Base-by-base conservation (phyloP, 2,888 invertebrate species). In the Harmothoe impar region DNA sequence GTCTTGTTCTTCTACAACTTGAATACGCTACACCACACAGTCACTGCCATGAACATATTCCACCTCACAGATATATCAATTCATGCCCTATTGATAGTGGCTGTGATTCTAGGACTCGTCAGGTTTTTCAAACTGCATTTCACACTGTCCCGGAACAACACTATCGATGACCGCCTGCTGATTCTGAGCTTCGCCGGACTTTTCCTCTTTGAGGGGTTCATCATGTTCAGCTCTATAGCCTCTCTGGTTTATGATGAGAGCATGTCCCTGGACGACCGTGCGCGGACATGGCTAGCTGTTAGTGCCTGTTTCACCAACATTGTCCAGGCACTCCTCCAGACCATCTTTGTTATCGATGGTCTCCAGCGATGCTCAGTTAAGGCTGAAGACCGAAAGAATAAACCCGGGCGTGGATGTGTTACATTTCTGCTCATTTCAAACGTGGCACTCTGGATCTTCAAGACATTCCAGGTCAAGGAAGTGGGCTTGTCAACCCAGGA, bases 161-260 rank as follows among this genome's bases (percentile, higher is more conserved):
- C 91, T 54, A 91, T 95, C 51, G 95, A 95, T 91, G 94, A 99
- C 96, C 98, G 99, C 94, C 96, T 99, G 92, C 97, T 99, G 89
- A 97, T 98, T 94, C 98, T 99, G 68, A 98, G 99, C 81, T 98
- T 98, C 52, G 98, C 98, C 95, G 99, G 99, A 91, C 97, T 99
- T 89, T 99, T 99, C 96, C 97, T 98, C 92, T 95, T 95, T 91
- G 92, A 95, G 72, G 92, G 94, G 89, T 95, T 95, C 92, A 93
- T 94, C 90, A 92, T 95, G 35, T 94, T 95, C 86, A 94, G 95
- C 7, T 93, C 94, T 1, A 93, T 93, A 25, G 93, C 93, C 31
- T 92, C 33, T 31, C 35, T 92, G 10, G 25, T 20, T 10, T n/a
- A 56, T 29, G 90, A 25, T 15, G 20, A 3, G 5, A 31, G 23